Conservation (phyloP, 2,113 vertebrate species). For the Noctilio leporinus region DNA sequence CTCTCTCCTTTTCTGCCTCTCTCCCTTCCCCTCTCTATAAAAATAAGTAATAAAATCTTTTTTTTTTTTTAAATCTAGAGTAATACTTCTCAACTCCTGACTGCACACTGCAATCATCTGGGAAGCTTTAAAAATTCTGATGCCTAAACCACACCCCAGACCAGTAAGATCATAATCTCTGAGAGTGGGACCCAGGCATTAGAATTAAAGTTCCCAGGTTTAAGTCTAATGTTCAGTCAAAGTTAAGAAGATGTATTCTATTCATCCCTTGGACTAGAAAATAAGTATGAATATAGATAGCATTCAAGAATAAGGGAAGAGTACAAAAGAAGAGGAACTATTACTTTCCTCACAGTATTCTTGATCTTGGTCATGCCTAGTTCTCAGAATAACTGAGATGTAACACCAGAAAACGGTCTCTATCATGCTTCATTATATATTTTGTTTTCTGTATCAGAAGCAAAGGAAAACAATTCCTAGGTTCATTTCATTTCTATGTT, state of each 20-base stretch:
- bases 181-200: not conserved
- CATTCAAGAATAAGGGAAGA: not conserved
- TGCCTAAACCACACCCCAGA: not conserved
- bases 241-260: not conserved
- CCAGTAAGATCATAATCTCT: not conserved
- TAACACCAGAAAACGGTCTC: not conserved
- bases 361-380: not conserved
- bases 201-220: not conserved
- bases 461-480: not conserved
- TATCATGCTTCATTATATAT: not conserved
- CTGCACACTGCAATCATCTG: not conserved
- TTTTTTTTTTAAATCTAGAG: not conserved
- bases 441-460: not conserved
- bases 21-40: too few species aligned
- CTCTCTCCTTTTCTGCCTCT: too few species aligned
- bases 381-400: not conserved
- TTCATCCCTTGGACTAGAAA: not conserved
- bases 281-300: not conserved
- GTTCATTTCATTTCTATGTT: constrained; percentile 1
- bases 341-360: not conserved
- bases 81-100: not conserved
- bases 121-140: not conserved
- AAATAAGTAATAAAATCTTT: too few species aligned
- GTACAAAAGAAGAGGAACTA: not conserved
- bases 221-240: not conserved